These are phyloP conservation scores for Dromius quadrimaculatus DNA, from an alignment of 2,888 invertebrate species.

Conservation along the genomic window DNA sequence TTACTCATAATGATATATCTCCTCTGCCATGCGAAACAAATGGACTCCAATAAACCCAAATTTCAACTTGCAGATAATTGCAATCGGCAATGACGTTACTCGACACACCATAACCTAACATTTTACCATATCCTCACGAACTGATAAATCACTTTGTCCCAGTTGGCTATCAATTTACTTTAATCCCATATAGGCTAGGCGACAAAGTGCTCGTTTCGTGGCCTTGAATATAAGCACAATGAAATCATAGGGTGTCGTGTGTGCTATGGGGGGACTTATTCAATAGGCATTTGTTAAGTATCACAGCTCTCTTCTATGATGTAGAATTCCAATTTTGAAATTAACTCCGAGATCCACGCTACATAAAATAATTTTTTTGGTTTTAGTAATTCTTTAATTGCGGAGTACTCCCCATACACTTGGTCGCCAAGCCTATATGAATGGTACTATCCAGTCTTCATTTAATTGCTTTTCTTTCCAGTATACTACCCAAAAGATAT, in stretches of 20 bases:
- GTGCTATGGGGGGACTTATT: neutral
- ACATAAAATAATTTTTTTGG: no score
- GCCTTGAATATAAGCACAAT: slow-evolving; percentile 41
- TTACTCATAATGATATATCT: slow-evolving; percentile 6
- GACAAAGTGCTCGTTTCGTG: no score
- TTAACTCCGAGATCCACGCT: no score
- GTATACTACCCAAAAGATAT: neutral
- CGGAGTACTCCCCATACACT: no score
- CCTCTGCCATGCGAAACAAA: neutral
- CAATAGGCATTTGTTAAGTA: no score
- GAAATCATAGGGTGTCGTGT: neutral
- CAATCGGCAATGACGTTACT: slow-evolving; percentile 7
- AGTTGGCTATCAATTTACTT: slow-evolving; percentile 16
- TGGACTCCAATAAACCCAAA: neutral
- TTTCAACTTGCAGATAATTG: slow-evolving; percentile 13
- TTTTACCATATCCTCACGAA: slow-evolving; percentile 6
- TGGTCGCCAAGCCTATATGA: no score
- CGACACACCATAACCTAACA: slow-evolving; percentile 20
- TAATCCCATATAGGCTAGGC: neutral
- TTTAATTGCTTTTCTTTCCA: no score
- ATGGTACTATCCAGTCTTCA: no score
- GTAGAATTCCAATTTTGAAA: no score
- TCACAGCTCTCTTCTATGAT: no score
- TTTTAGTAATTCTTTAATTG: no score
- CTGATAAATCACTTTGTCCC: slow-evolving; percentile 12